A percentile compares a stretch with the other conserved stretches of the same genome.
phyloP scores from a whole-genome alignment of 1,140 invertebrate species.

The Nephila pilipes region DNA sequence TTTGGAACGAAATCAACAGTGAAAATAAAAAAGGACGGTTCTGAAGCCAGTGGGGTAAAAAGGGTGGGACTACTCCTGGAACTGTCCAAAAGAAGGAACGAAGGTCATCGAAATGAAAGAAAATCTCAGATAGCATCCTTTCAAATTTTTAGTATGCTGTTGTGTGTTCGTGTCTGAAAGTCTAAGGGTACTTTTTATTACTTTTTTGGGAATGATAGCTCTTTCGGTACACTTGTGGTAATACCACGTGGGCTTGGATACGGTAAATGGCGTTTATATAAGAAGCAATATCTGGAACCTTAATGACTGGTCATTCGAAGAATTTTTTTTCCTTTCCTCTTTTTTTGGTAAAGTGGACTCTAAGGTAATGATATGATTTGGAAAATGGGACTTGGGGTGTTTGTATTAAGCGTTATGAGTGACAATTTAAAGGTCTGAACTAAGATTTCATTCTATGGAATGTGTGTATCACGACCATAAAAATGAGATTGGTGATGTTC shows the following conservation, averaged over 20 bases:
- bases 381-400: conserved; percentile 1
- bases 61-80: not conserved
- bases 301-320: conserved; percentile 21
- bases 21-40: not conserved
- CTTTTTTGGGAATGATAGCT: not conserved
- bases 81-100: conserved; percentile 25
- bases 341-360: not conserved
- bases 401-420: conserved; percentile 10
- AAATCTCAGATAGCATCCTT: conserved; percentile 57
- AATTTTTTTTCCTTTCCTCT: not conserved
- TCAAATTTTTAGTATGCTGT: conserved; percentile 61
- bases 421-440: not conserved
- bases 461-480: not conserved
- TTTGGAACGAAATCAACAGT: conserved; percentile 62
- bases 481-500: not conserved
- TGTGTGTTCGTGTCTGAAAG: not conserved
- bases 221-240: not conserved
- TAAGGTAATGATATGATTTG: conserved; percentile 14
- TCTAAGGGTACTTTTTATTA: conserved; percentile 30
- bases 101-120: conserved; percentile 15
- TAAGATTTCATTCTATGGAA: conserved; percentile 1
- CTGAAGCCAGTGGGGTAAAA: conserved; percentile 56
- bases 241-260: not conserved
- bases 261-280: conserved; percentile 5
- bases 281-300: not conserved